Evolutionary conservation across 2,113 vertebrate genomes (phyloP).

Genomic region (Chaenocephalus aceratus): DNA sequence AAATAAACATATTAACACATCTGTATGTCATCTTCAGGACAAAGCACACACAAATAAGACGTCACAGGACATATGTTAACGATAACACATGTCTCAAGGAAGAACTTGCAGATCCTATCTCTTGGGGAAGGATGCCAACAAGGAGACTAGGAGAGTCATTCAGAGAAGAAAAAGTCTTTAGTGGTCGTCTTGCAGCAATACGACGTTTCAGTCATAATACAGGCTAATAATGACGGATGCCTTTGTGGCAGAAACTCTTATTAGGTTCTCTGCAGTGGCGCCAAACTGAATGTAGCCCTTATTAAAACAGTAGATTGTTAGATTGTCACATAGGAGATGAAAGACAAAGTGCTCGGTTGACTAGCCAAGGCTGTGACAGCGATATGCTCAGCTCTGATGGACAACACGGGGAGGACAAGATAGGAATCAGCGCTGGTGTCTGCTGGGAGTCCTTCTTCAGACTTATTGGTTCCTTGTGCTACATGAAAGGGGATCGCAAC

Average conservation of each 20-base stretch:
- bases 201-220: slow-evolving; percentile 52
- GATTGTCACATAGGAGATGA: slow-evolving; percentile 52
- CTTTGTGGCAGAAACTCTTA: slow-evolving; percentile 53
- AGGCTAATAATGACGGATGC: slow-evolving; percentile 59
- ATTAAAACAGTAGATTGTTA: slow-evolving; percentile 59
- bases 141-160: slow-evolving; percentile 1
- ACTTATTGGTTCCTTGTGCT: slow-evolving; percentile 65
- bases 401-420: slow-evolving; percentile 46
- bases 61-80: not conserved
- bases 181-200: slow-evolving; percentile 26
- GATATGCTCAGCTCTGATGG: slow-evolving; percentile 41
- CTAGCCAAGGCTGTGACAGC: slow-evolving; percentile 46
- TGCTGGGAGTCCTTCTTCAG: slow-evolving; percentile 35
- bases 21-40: slow-evolving; percentile 1
- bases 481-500: slow-evolving; percentile 63
- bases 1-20: slow-evolving; percentile 1
- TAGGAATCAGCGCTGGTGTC: slow-evolving; percentile 35
- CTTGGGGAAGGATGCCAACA: not conserved
- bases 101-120: not conserved
- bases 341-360: slow-evolving; percentile 50
- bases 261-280: slow-evolving; percentile 56
- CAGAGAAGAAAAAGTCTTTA: slow-evolving; percentile 25
- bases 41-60: not conserved
- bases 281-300: slow-evolving; percentile 65
- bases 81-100: not conserved